Base-by-base conservation (phyloP, 1,140 invertebrate species). In the Drosophila pseudoananassae region DNA sequence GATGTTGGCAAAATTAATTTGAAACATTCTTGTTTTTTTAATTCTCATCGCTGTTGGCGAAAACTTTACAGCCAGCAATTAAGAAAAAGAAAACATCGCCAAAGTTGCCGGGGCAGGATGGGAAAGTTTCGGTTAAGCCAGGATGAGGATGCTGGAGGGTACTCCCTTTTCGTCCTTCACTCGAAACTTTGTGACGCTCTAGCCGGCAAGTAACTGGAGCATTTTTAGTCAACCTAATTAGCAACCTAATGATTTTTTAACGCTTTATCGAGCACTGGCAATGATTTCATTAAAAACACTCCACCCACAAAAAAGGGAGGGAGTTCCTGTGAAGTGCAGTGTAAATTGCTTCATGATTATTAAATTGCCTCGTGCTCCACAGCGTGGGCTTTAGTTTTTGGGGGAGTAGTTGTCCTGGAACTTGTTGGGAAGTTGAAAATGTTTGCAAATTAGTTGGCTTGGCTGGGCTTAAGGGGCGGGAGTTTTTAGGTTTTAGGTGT, bases 231-330 rank as follows among this genome's bases (percentile, higher is more conserved):
- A 87, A 88, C 83, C 75, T 88, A 88, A 87, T 87, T 88, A 87
- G 83, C 70, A 88, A 73, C 75, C 88, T 87, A 84, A 87, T 88
- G 85, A 87, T 88, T 87, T 78, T 74, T 88, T 72, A 76, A 76
- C 83, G 83, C 76, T 75, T 61, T 79, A 87, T 87, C 83, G 83
- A 88, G 83, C 83, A 65, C 47, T 55, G 65, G 66, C 63, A 85
- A 74, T 80, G 81, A 84, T 84, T 84, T 80, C 73, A 85, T 84
- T 84, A 84, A 74, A 74, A 17, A 9, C 40, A 17, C 29, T 63
- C 12, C 1, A 7, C 27, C 10, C 33, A 3, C 10, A 17, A 6
- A 38, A 10, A 31, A n/a, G 29, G 23, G 20, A 3, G 14, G 7
- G n/a, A 45, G 14, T 29, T 33, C 29, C 25, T 36, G 59, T 54